Base-by-base conservation (phyloP, 2,113 vertebrate genomes). In the Daphoenositta chrysoptera region DNA sequence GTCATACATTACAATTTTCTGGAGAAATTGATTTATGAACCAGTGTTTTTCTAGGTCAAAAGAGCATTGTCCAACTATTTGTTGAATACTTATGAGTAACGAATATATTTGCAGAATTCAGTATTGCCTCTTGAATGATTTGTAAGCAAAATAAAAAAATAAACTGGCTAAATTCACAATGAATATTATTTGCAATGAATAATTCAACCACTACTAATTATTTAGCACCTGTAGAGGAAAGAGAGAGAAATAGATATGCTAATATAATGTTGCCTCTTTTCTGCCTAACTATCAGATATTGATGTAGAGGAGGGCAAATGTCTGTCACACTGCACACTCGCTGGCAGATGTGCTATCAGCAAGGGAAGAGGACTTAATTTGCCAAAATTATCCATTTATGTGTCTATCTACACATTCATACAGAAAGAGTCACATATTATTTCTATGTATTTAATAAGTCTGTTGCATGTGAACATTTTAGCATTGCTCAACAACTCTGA, bases 121-220 rank as follows among this genome's bases (percentile, higher is more conserved):
- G 71, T 60, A 86, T 83, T 93, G 69, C 44, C 51, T 96, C 89
- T 94, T 96, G 85, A 97, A 95, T 73, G 57, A 93, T 93, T 91
- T 93, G 94, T 90, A 93, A 96, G 88, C 71, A 93, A 82, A 90
- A 91, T 26, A 16, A 84, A 69, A 54, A 83, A 87, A 40, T 57
- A 65, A 72, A 31, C 44, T 0, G 4, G 80, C 81, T 97, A 92
- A 90, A 97, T 96, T 97, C 86, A 95, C 97, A 95, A 94, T 96
- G 97, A 97, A 97, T 97, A 94, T 93, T 97, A 96, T 97, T 97
- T 96, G 82, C 97, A 96, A 92, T 96, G 95, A 97, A 97, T 97
- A 97, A 96, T 97, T 97, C 94, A 94, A 77, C 57, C 84, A 71
- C 54, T 90, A 95, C 95, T 97, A 97, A 97, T 97, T 97, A 95